These are phyloP conservation scores for Plestiodon gilberti DNA, from an alignment of 2,113 vertebrate species.

Conservation along the genomic window DNA sequence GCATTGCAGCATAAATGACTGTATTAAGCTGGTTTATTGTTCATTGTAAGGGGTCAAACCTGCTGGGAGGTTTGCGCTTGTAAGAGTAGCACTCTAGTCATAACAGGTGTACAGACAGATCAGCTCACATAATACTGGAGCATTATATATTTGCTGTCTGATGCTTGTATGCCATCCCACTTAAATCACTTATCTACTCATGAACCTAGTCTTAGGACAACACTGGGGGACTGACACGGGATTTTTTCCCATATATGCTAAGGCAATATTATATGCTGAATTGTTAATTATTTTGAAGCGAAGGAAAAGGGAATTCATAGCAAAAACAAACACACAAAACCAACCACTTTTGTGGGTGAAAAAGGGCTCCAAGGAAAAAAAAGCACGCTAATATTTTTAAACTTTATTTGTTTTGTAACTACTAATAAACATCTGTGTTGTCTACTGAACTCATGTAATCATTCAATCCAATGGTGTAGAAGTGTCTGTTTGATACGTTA, in stretches of 20 bases:
- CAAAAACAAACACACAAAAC: no score
- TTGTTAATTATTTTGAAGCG: no score
- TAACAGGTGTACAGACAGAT: not conserved
- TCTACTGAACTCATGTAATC: not conserved
- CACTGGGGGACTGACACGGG: not conserved
- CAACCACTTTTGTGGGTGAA: no score
- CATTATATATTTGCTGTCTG: not conserved
- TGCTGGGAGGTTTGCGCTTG: not conserved
- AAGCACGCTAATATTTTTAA: no score
- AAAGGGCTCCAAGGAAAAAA: not conserved
- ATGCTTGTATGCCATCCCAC: not conserved
- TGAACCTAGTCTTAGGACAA: not conserved
- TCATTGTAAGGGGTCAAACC: not conserved
- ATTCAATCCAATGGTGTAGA: not conserved
- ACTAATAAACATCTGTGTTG: not conserved
- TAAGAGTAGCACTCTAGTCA: not conserved
- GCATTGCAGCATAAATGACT: not conserved
- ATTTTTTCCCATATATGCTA: no score
- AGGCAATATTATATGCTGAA: no score
- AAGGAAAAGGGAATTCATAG: no score
- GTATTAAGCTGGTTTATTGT: not conserved
- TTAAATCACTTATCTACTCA: not conserved
- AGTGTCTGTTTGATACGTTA: not conserved
- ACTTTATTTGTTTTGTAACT: not conserved
- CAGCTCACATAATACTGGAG: not conserved